Base-by-base conservation (phyloP, 2,888 invertebrate species). In the Cremastobaeus sp. region DNA sequence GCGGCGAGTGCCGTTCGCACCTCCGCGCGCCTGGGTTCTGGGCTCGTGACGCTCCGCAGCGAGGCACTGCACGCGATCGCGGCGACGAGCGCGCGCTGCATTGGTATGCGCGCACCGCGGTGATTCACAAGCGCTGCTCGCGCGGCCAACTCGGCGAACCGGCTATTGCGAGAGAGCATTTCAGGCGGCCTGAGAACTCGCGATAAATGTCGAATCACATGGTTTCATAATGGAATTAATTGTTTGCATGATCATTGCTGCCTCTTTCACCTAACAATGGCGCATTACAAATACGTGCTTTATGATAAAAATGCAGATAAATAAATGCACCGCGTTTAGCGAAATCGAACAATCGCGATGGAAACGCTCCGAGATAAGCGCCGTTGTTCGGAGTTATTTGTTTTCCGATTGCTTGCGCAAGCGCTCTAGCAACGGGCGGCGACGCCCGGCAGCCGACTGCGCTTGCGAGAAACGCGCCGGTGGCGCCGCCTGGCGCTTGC, bases 191-290 rank as follows among this genome's bases (percentile, higher is more conserved):
- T 70, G 70, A 70, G 74, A 74, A 74, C 74, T 60, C 28, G 69
- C 74, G 74, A 74, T 74, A 74, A 74, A 74, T 74, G 74, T 74
- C 74, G 70, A 75, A 75, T 75, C 66, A 70, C 74, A 62, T 66
- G 74, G 60, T 75, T 75, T 75, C 74, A 71, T 71, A 75, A 75
- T 66, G 65, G 70, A 75, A 75, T 75, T 75, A 75, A 75, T 75
- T 75, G 74, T 75, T 75, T 75, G 74, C 74, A 75, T 71, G 74
- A 75, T 75, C 74, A 70, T 62, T 62, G 66, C 54, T 69, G 74
- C 62, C 69, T 74, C 55, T 60, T 52, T 70, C 74, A 64, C 65
- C 70, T 66, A 66, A 74, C 69, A 74, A 74, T 74, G 43, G 64
- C 50, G 57, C 74, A 60, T 74, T 74, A 65, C 60, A 59, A 65